Evolutionary conservation across 2,797 vertebrate species (phyloP).

Genomic region (Gymnoscopelus braueri): DNA sequence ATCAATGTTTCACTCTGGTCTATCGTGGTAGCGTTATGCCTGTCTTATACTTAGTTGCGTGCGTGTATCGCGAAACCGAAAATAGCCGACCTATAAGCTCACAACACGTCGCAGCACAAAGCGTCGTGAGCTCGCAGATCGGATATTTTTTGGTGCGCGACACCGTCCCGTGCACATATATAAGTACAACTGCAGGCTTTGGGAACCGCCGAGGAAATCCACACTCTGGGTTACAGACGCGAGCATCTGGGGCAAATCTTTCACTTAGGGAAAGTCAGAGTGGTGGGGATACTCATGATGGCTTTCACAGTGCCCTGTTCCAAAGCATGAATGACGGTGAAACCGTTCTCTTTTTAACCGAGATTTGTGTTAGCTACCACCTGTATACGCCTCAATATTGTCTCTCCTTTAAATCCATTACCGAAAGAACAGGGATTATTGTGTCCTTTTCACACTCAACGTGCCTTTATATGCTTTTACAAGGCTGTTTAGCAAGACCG

Average conservation of each 20-base stretch:
- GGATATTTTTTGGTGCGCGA: no score
- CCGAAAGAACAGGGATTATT: background rate
- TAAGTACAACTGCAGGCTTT: no score
- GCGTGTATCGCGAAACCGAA: no score
- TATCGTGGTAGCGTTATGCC: constrained; percentile 55
- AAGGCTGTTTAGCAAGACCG: constrained; percentile 5
- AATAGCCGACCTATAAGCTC: no score
- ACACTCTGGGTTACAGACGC: constrained; percentile 54
- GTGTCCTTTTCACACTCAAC: no score
- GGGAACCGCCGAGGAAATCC: constrained; percentile 64
- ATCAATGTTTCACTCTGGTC: constrained; percentile 53
- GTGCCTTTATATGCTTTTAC: no score
- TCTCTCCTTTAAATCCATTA: constrained; percentile 14
- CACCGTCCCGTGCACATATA: no score
- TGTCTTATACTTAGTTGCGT: no score
- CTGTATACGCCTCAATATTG: constrained; percentile 17
- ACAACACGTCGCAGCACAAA: no score
- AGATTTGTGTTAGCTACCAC: constrained; percentile 21
- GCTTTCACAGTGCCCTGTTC: constrained; percentile 37
- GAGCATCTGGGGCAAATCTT: constrained; percentile 62
- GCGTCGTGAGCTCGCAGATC: no score
- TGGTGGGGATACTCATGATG: constrained; percentile 45
- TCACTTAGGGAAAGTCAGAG: constrained; percentile 35
- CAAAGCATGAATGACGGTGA: constrained; percentile 21
- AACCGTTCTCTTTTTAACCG: constrained; percentile 22